Evolutionary conservation across 2,797 vertebrate species (phyloP).

Genomic region (Amniataba percoides): DNA sequence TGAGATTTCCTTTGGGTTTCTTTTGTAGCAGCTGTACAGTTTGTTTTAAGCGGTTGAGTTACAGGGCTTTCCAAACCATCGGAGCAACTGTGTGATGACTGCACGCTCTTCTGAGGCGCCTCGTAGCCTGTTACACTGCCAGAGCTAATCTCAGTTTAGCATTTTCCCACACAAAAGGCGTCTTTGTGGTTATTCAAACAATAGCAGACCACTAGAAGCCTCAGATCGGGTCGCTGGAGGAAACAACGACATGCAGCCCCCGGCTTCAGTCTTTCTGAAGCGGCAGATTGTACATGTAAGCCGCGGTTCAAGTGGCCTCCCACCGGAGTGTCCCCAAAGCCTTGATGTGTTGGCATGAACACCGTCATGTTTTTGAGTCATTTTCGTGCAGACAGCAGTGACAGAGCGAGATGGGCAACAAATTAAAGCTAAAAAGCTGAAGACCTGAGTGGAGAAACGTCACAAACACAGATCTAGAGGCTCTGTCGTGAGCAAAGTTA

Average conservation of each 20-base stretch:
- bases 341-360: slow-evolving; percentile 36
- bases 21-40: slow-evolving; percentile 45
- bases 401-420: neutral
- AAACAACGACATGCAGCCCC: slow-evolving; percentile 62
- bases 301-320: slow-evolving; percentile 58
- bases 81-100: slow-evolving; percentile 62
- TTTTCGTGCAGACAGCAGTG: slow-evolving; percentile 2
- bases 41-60: slow-evolving; percentile 61
- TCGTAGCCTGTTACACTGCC: slow-evolving; percentile 55
- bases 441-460: no score
- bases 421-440: no score
- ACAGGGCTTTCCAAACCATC: slow-evolving; percentile 50
- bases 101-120: slow-evolving; percentile 55
- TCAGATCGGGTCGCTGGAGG: slow-evolving; percentile 61
- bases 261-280: slow-evolving; percentile 51
- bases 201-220: slow-evolving; percentile 62
- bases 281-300: slow-evolving; percentile 67
- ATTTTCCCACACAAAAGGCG: slow-evolving; percentile 79
- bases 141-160: slow-evolving; percentile 84
- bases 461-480: no score
- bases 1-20: slow-evolving; percentile 62
- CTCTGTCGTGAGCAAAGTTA: no score
- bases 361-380: neutral
- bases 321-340: slow-evolving; percentile 17
- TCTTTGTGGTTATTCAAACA: slow-evolving; percentile 74